These are phyloP conservation scores for Allobates femoralis DNA, from an alignment of 2,797 vertebrate genomes.

Conservation along the genomic window DNA sequence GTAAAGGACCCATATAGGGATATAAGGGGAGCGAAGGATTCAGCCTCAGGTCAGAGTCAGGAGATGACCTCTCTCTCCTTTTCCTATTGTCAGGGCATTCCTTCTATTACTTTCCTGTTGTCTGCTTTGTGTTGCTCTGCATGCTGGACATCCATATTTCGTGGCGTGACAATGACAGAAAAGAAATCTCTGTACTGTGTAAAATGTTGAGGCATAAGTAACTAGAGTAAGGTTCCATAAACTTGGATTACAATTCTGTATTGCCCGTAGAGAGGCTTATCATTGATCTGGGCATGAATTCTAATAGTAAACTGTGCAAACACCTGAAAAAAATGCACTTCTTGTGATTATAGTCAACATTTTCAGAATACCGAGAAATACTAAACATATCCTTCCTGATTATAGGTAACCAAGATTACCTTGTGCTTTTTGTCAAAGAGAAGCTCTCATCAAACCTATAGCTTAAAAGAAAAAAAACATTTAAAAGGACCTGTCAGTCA, in stretches of 20 bases:
- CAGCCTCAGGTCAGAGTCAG: no score
- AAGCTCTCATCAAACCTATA: no score
- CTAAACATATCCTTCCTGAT: not conserved
- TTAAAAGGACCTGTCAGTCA: no score
- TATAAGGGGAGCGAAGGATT: no score
- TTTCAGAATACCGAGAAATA: not conserved
- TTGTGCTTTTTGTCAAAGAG: not conserved
- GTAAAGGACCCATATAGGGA: no score
- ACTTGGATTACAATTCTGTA: not conserved
- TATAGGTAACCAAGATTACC: not conserved
- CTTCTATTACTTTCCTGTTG: no score
- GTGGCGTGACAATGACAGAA: no score
- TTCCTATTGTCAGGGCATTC: no score
- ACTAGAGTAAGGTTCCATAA: not conserved
- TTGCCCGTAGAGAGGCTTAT: not conserved
- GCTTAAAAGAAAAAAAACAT: no score
- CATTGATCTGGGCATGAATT: not conserved
- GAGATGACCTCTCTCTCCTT: no score
- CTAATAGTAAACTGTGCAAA: not conserved
- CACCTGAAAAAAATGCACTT: not conserved
- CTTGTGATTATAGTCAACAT: not conserved
- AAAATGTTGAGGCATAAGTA: not conserved
- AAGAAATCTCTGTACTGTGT: not conserved
- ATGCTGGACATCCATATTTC: no score
- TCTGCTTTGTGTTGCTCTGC: no score